These are phyloP conservation scores for Ridgeia piscesae DNA, from an alignment of 1,140 invertebrate species.

Conservation along the genomic window DNA sequence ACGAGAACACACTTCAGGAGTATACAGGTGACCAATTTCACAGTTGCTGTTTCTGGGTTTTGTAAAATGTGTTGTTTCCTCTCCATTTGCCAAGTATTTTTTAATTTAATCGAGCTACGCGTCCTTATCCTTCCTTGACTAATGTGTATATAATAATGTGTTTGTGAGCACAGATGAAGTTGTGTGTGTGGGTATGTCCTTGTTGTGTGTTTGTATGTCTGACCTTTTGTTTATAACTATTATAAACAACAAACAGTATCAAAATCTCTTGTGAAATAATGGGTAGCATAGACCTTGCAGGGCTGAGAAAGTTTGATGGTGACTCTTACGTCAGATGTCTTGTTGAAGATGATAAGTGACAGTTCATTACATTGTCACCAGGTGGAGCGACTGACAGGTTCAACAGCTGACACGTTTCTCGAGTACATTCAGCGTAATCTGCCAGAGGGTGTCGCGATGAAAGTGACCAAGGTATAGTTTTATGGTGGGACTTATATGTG, in stretches of 20 bases:
- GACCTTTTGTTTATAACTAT: no score
- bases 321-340: neutral
- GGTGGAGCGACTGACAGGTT: constrained; percentile 79
- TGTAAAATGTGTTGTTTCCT: neutral
- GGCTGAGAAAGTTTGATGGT: neutral
- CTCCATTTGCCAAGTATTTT: neutral
- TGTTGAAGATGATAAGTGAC: neutral
- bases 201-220: no score
- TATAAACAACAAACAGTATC: neutral
- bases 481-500: no score
- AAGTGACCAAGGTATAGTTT: constrained; percentile 77
- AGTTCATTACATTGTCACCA: constrained; percentile 28
- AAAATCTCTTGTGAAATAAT: neutral
- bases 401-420: constrained; percentile 91
- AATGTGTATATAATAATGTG: neutral
- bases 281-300: neutral
- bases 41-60: neutral
- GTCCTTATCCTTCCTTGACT: neutral
- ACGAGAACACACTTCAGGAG: constrained; percentile 87
- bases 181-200: no score
- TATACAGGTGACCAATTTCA: constrained; percentile 67
- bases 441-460: constrained; percentile 94
- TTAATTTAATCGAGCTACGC: neutral
- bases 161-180: no score
- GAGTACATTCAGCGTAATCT: constrained; percentile 97